phyloP scores from a whole-genome alignment of 92 coral and sea anemone species.

The Hydrozoanthus gracilis region DNA sequence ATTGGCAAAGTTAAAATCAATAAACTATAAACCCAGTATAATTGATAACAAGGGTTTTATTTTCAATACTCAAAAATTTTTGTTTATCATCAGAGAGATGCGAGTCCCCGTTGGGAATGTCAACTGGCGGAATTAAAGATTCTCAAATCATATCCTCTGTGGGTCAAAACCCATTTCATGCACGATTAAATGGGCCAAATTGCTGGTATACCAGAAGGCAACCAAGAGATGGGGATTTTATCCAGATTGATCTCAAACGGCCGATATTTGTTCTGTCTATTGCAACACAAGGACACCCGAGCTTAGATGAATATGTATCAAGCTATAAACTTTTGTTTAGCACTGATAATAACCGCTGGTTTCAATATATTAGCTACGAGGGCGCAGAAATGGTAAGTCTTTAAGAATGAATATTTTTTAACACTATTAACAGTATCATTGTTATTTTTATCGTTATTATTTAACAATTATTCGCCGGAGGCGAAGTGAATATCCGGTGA shows the following conservation, averaged over 20 bases:
- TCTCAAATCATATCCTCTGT: slow-evolving; percentile 20
- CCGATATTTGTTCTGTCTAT: background rate
- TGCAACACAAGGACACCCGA: background rate
- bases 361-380: background rate
- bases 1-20: no score
- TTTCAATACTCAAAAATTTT: background rate
- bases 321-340: slow-evolving; percentile 20
- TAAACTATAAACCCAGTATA: background rate
- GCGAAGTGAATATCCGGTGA: no score
- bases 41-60: background rate
- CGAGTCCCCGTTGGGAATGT: background rate
- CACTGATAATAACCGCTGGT: background rate
- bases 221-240: slow-evolving; percentile 1
- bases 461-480: no score
- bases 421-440: no score
- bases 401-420: background rate
- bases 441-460: no score
- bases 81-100: background rate
- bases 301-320: background rate
- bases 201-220: background rate
- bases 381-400: slow-evolving; percentile 23
- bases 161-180: slow-evolving; percentile 8
- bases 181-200: background rate
- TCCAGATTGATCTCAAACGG: background rate
- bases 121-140: slow-evolving; percentile 26